phyloP scores from a whole-genome alignment of 1,140 invertebrate genomes.

The Ceratosolen fusciceps region DNA sequence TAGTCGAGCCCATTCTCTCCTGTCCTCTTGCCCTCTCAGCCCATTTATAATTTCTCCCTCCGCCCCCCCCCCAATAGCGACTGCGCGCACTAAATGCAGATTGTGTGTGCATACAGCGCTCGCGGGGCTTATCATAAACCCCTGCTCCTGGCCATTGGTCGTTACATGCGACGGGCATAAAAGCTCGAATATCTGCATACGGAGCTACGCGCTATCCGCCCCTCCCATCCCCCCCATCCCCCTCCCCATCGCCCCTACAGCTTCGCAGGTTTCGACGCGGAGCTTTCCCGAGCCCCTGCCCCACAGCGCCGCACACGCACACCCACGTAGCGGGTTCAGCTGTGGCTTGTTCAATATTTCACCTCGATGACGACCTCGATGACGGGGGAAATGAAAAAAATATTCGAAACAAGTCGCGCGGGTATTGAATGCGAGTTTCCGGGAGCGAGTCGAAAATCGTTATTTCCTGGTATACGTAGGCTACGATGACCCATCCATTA shows the following conservation, averaged over 20 bases:
- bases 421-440: slow-evolving; percentile 25
- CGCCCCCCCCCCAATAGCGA: not conserved
- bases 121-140: slow-evolving; percentile 39
- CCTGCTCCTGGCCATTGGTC: slow-evolving; percentile 23
- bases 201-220: not conserved
- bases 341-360: slow-evolving; percentile 48
- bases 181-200: slow-evolving; percentile 42
- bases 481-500: not conserved
- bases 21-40: not conserved
- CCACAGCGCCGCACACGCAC: not conserved
- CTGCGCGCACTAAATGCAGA: slow-evolving; percentile 32
- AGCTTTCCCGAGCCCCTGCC: not conserved
- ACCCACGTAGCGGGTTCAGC: too few relatives aligned
- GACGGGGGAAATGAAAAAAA: slow-evolving; percentile 43
- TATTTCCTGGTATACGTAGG: slow-evolving; percentile 38
- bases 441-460: slow-evolving; percentile 40
- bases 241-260: not conserved
- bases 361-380: slow-evolving; percentile 49
- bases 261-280: not conserved
- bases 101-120: slow-evolving; percentile 1
- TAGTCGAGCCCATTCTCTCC: not conserved
- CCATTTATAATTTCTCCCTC: slow-evolving; percentile 23
- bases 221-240: not conserved
- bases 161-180: slow-evolving; percentile 43
- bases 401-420: slow-evolving; percentile 27